Base-by-base conservation (phyloP, 2,113 vertebrate genomes). In the Platysteira castanea region DNA sequence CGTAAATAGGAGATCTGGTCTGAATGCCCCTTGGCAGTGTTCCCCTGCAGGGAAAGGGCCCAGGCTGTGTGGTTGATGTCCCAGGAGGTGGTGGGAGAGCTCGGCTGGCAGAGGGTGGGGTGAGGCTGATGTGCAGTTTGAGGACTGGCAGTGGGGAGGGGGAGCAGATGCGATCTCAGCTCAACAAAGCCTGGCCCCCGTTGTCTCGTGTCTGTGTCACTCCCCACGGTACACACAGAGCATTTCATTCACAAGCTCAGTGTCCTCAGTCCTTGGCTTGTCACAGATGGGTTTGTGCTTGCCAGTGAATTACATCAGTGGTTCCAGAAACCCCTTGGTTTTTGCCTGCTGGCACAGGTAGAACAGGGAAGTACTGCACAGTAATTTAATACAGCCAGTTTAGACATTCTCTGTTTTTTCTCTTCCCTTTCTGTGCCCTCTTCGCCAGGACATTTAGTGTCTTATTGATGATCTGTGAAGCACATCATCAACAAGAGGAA, bases 231-330 rank as follows among this genome's bases (percentile, higher is more conserved):
- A 9, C 53, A 6, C n/a, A 27, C 24, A 4, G 15, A 65, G 63
- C 42, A 3, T 60, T 94, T 89, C 79, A 94, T 96, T 95, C 92
- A 54, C 60, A 76, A 33, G 22, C 54, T 60, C 6, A 0, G 6
- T 87, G 35, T 65, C 75, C 88, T 89, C 68, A n/a, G 56, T 67
- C 92, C 75, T 77, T 82, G 73, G 37, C 65, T 87, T 59, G 76
- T 56, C 73, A 52, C 82, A 59, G 79, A 69, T 39, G 87, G 20
- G 24, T 94, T 56, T 90, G 65, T 87, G 71, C 69, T 94, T 94
- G 89, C 89, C 82, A 88, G 82, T 59, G 85, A 94, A 91, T 91
- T 13, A 74, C 88, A 90, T 88, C 83, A 96, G 15, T 71, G 83
- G 41, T 77, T 93, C 82, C 87, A 87, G 79, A 75, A 71, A n/a